A percentile compares a stretch with the other conserved stretches of the same genome.
Conservation (phyloP, 2,888 invertebrate genomes). For the Drosophila phalerata region DNA sequence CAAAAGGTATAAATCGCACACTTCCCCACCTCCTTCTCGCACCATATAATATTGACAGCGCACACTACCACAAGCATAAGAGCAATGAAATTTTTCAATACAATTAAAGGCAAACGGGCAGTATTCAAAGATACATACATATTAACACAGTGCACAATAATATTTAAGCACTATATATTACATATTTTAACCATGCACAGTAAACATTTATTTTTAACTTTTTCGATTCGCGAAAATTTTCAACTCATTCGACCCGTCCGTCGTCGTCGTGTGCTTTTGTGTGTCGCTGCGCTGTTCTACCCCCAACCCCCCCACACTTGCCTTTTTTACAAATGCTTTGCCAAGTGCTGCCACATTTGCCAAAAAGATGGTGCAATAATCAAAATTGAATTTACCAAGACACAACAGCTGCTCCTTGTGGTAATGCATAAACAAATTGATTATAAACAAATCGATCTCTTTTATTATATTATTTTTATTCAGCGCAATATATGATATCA, state of each 20-base stretch:
- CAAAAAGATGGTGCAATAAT: constrained; percentile 24
- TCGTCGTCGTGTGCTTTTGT: constrained; percentile 72
- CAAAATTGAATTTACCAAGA: neutral
- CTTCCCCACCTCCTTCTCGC: constrained; percentile 31
- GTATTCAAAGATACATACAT: constrained; percentile 30
- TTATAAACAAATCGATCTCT: constrained; percentile 51
- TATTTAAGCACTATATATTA: constrained; percentile 44
- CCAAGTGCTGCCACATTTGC: constrained; percentile 58
- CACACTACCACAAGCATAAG: constrained; percentile 53
- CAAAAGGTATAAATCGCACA: constrained; percentile 57
- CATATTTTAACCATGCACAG: constrained; percentile 67
- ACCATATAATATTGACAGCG: constrained; percentile 44
- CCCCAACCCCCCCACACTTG: constrained; percentile 23
- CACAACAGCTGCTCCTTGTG: neutral
- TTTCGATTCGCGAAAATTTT: constrained; percentile 76
- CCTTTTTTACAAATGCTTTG: constrained; percentile 21
- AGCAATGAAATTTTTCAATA: constrained; percentile 67
- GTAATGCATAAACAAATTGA: constrained; percentile 34
- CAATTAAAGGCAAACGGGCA: constrained; percentile 39
- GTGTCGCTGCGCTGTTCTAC: constrained; percentile 38
- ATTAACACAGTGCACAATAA: constrained; percentile 43
- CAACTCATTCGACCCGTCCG: constrained; percentile 72
- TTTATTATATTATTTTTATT: constrained; percentile 19
- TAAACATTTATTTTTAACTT: constrained; percentile 82
- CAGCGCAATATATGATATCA: constrained; percentile 23